phyloP scores from a whole-genome alignment of 2,797 vertebrate species.

The Poecilia velifera region DNA sequence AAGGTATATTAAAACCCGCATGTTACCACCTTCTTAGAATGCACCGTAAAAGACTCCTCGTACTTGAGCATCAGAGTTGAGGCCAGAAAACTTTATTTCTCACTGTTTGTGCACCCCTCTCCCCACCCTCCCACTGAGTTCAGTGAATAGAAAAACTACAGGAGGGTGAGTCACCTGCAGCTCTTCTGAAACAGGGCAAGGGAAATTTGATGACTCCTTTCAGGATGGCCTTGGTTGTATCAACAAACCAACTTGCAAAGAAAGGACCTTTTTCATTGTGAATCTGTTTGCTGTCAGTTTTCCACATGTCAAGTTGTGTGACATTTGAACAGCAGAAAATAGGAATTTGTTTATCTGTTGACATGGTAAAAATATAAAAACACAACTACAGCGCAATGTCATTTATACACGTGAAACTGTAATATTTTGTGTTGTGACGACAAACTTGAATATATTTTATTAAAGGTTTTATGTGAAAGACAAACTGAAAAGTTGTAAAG shows the following conservation, averaged over 20 bases:
- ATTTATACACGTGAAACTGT: not conserved
- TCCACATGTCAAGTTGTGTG: slow-evolving; percentile 25
- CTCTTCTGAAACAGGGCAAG: slow-evolving; percentile 54
- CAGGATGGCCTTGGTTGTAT: slow-evolving; percentile 54
- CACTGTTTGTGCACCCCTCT: slow-evolving; percentile 29
- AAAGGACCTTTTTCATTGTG: slow-evolving; percentile 61
- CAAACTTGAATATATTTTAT: not conserved
- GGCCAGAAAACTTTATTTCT: slow-evolving; percentile 44
- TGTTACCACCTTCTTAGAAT: slow-evolving; percentile 41
- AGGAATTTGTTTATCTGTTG: slow-evolving; percentile 24
- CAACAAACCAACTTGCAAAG: slow-evolving; percentile 64
- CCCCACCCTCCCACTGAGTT: slow-evolving; percentile 20
- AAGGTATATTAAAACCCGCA: slow-evolving; percentile 22
- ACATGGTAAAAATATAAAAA: slow-evolving; percentile 19
- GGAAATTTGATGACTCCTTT: slow-evolving; percentile 63
- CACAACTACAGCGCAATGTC: not conserved
- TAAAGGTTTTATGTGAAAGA: not conserved
- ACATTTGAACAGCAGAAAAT: slow-evolving; percentile 19
- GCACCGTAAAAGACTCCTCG: slow-evolving; percentile 56
- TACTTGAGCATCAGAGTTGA: slow-evolving; percentile 53
- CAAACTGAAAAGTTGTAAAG: not conserved
- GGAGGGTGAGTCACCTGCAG: slow-evolving; percentile 52
- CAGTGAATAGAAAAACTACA: slow-evolving; percentile 55
- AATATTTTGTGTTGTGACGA: not conserved
- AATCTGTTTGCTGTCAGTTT: slow-evolving; percentile 30